Evolutionary conservation across 2,888 invertebrate species (phyloP), one percentile per base, ranked within the genome.

Genomic region (Drosophila diplacantha): DNA sequence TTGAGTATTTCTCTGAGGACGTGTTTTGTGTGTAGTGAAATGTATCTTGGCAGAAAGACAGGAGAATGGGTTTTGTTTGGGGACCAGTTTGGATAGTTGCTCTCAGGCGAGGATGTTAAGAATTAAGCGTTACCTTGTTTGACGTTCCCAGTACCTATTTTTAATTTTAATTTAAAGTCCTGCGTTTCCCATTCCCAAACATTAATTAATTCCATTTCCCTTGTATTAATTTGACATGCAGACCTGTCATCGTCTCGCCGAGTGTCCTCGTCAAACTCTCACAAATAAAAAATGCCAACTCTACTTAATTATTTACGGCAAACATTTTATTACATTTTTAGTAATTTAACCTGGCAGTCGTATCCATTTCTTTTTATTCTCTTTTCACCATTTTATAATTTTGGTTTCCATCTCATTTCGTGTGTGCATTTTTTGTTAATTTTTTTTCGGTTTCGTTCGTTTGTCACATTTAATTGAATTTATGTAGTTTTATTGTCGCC

Each of bases 381-480:
- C 39, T 51, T 34, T 51, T 20, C 31, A 20, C 52, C 44, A 47
- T 53, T 37, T 52, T 52, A 56, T 39, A 57, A 32, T 39, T 57
- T 65, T 26, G 63, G 52, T 54, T 63, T 52, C 56, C 55, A 56
- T 61, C 67, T 18, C 51, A 38, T 37, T 24, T 51, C 50, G 59
- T 47, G 49, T 37, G 31, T 43, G 22, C 16, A 26, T 62, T 66
- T 39, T 64, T 53, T 11, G 29, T 29, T 29, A 29, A 29, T 29
- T 29, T 62, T 66, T 39, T 64, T 29, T 44, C 49, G 46, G 43
- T 31, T 41, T 24, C 41, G 18, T 76, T 67, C 64, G 64, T 79
- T 69, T 81, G 84, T 84, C 80, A 83, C 83, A 81, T 82, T 81
- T 84, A 81, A 84, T 81, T 84, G 83, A 84, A 83, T 84, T 81